These are phyloP conservation scores for Serrognathus titanus DNA, from an alignment of 2,888 invertebrate species.

Conservation along the genomic window DNA sequence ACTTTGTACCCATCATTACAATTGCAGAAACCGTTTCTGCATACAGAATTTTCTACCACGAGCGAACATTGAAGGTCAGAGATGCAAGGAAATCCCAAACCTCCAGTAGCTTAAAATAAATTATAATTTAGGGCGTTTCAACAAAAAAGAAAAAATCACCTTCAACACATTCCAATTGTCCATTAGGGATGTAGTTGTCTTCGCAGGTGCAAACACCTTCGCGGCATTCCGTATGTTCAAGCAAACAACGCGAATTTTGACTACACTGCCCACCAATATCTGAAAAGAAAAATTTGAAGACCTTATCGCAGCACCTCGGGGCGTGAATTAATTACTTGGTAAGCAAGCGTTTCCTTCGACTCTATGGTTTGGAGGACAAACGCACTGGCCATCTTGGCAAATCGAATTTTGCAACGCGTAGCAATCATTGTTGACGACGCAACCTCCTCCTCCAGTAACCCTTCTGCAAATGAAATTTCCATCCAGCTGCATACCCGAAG, in stretches of 20 bases:
- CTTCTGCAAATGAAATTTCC: constrained; percentile 8
- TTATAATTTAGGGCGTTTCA: too few species aligned
- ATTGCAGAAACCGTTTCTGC: constrained; percentile 5
- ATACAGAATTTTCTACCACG: constrained; percentile 6
- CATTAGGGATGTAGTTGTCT: constrained; percentile 3
- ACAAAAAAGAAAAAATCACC: constrained; percentile 6
- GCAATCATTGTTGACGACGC: not conserved
- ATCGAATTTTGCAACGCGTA: not conserved
- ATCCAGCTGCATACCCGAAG: constrained; percentile 5
- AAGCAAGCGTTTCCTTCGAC: constrained; percentile 9
- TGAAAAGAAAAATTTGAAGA: not conserved
- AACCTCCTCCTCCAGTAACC: not conserved
- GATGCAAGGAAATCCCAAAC: constrained; percentile 3
- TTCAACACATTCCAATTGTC: constrained; percentile 4
- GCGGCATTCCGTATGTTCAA: constrained; percentile 11
- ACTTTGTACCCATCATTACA: not conserved
- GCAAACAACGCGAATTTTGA: not conserved
- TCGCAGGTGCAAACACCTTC: constrained; percentile 7
- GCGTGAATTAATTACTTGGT: constrained; percentile 8
- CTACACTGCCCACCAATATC: constrained; percentile 13
- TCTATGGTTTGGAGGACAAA: constrained; percentile 5
- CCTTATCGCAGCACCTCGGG: not conserved
- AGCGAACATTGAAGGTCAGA: constrained; percentile 5
- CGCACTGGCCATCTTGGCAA: not conserved
- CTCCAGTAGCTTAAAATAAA: not conserved